Evolutionary conservation across 37 sponge, comb jelly and placozoan species (phyloP), one percentile per base, ranked within the genome.

Genomic region (Halichondria panicea): DNA sequence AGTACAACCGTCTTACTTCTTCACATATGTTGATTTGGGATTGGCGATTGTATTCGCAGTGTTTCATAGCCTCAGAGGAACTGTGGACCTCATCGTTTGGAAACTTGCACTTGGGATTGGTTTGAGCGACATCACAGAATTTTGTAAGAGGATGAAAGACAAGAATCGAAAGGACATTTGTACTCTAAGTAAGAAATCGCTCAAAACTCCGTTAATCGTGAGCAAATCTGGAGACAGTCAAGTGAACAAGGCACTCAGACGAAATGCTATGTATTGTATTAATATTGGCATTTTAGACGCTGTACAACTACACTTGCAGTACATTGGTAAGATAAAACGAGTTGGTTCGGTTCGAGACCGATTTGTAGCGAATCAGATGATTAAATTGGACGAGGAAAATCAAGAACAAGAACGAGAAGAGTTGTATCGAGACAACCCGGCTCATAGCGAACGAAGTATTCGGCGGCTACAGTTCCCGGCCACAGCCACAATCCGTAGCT

Each of bases 41-140:
- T 42, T 95, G 43, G 87, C 96, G 31, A 31, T 78, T 7, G 33
- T 77, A 1, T 90, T 81, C 75, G 87, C 93, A 34, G 38, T 76
- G 32, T 39, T 89, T 15, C 87, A 90, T 52, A 82, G 89, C 56
- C 31, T 65, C 27, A 56, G 88, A 53, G 96, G 96, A 5, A 63
- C 89, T 0, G 41, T 93, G 31, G 92, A 88, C 63, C 71, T 90
- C 12, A 11, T 87, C 0, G 83, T 90, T 28, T 96, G 97, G 96
- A 61, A 65, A 43, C 42, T 78, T 11, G 87, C 76, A 60, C 82
- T 83, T 62, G 75, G 85, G 24, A 84, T 92, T 46, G 76, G 81
- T 0, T 60, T 48, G 7, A 72, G 73, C 32, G 93, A 92, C 31
- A 40, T 84, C 35, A 77, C 65, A 19, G 41, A 55, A 28, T 21